phyloP scores from a whole-genome alignment of 1,140 invertebrate species.

The Diprion similis region DNA sequence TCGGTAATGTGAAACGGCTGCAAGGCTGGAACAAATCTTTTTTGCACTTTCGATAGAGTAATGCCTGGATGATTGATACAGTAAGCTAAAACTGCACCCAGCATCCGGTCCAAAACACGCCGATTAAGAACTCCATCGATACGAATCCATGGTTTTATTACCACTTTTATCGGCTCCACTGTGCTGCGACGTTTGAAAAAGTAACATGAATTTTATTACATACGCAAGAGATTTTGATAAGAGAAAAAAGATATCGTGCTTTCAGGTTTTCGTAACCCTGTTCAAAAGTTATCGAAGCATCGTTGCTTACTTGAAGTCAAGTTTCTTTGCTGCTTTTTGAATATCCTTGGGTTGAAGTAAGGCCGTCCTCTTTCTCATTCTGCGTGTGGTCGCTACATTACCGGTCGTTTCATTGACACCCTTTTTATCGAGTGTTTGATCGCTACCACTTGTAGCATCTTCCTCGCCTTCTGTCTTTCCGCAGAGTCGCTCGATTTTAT shows the following conservation, averaged over 20 bases:
- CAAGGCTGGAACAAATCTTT: conserved; percentile 62
- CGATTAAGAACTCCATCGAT: conserved; percentile 78
- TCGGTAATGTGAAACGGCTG: conserved; percentile 63
- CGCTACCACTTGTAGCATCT: conserved; percentile 19
- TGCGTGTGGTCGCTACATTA: conserved; percentile 23
- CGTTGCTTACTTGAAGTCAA: conserved; percentile 48
- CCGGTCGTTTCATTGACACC: not conserved
- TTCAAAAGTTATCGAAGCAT: not conserved
- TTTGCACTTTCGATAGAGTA: conserved; percentile 61
- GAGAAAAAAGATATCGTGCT: conserved; percentile 11
- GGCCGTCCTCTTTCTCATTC: conserved; percentile 36
- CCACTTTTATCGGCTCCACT: conserved; percentile 55
- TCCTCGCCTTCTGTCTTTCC: conserved; percentile 14
- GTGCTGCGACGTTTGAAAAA: conserved; percentile 42
- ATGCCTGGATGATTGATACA: conserved; percentile 69
- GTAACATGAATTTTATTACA: conserved; percentile 13
- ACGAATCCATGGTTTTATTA: conserved; percentile 74
- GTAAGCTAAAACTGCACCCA: conserved; percentile 70
- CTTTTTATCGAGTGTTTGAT: conserved; percentile 30
- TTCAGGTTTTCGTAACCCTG: conserved; percentile 11
- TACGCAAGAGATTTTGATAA: not conserved
- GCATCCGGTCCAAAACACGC: conserved; percentile 71
- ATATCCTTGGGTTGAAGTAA: conserved; percentile 49
- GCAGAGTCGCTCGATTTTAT: too few relatives aligned
- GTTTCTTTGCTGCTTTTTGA: conserved; percentile 45